Percentiles rank a stretch among this genome's conserved stretches.
These are phyloP conservation scores for Vimba vimba DNA, from an alignment of 2,113 vertebrate species.

Conservation along the genomic window DNA sequence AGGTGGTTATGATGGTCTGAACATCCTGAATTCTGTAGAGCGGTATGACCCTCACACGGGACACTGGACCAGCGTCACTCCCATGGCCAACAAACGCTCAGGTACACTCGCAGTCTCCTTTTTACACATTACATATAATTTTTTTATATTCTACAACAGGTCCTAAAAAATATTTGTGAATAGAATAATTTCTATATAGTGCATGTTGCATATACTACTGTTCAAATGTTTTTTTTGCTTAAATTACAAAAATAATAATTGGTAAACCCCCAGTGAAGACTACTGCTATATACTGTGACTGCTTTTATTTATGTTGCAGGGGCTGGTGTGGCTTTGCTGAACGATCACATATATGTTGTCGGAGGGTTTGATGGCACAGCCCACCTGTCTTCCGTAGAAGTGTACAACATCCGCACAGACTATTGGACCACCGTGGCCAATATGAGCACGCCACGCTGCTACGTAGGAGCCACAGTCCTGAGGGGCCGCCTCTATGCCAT, in stretches of 20 bases:
- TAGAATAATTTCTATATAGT: background rate
- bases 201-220: background rate
- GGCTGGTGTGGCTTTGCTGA: slow-evolving; percentile 89
- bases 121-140: background rate
- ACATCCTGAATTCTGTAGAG: slow-evolving; percentile 97
- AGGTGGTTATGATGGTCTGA: slow-evolving; percentile 97
- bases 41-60: slow-evolving; percentile 97
- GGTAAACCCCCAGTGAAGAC: background rate
- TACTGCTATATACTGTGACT: background rate
- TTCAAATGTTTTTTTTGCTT: background rate
- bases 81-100: slow-evolving; percentile 97
- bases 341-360: slow-evolving; percentile 97
- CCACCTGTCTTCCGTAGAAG: slow-evolving; percentile 94
- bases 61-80: slow-evolving; percentile 97
- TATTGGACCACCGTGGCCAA: slow-evolving; percentile 95
- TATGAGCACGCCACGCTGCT: slow-evolving; percentile 98
- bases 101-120: slow-evolving; percentile 63
- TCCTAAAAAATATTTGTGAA: background rate
- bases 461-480: slow-evolving; percentile 94
- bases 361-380: slow-evolving; percentile 96
- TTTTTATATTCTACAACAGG: background rate
- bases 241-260: background rate
- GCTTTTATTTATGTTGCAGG: slow-evolving; percentile 16
- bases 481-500: slow-evolving; percentile 94
- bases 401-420: slow-evolving; percentile 96